Evolutionary conservation across 2,888 invertebrate genomes (phyloP), one percentile per base, ranked within the genome.

Genomic region (Cantharis lateralis): DNA sequence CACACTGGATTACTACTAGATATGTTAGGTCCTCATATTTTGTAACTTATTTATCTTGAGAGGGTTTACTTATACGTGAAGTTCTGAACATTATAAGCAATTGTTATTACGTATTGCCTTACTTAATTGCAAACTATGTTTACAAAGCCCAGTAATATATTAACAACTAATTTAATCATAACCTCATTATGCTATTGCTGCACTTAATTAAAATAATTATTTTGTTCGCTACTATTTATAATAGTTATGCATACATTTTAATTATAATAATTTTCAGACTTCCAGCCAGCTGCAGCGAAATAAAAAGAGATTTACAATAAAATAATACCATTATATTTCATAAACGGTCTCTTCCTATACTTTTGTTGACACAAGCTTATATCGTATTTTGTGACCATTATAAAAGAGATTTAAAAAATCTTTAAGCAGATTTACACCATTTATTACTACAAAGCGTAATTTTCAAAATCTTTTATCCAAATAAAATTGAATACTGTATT

Each of bases 391-490:
- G 20, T 62, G 70, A 66, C 70, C 72, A 74, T 69, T 70, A 63
- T 64, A 70, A 66, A 69, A 48, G 61, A 62, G 32, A 69, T 73
- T 73, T 70, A 76, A 77, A 77, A 74, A 74, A 74, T 66, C 70
- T 73, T 73, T 77, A 77, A 77, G 77, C 77, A 77, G 77, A 77
- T 77, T 77, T 77, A 62, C 28, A 74, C 72, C 77, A 73, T 77
- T 73, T 77, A 64, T 73, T 77, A 71, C 63, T 73, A 63, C 70
- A 32, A 77, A 70, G 71, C 71, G 70, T 61, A 77, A 66, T 32
- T 70, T 69, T 26, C 24, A n/a, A 77, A 73, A 77, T 73, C 77
- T 73, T 74, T 77, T 77, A 70, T 9, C 66, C 68, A 77, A 77
- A 77, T 73, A 77, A 13, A 32, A 48, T 48, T 48, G 0, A 48